phyloP scores from a whole-genome alignment of 2,797 vertebrate species.

The Falco cherrug region DNA sequence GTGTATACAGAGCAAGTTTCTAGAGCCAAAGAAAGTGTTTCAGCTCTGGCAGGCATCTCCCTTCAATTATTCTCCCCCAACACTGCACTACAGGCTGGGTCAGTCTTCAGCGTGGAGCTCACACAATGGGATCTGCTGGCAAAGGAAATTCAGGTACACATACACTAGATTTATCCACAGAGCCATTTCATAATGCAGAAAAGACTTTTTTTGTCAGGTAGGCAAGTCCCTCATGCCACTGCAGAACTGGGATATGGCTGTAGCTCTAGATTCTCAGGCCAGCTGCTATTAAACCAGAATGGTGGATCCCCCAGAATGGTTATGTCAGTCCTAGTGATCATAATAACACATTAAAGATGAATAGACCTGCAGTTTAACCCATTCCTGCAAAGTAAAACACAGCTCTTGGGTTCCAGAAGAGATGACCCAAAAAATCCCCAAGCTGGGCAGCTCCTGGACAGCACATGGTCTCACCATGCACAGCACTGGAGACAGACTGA shows the following conservation, averaged over 20 bases:
- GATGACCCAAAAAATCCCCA: fast-evolving
- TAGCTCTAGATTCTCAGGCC: background rate
- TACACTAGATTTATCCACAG: background rate
- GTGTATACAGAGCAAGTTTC: background rate
- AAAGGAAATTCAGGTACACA: background rate
- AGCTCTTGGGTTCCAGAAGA: background rate
- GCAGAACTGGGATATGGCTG: background rate
- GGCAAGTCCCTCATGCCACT: background rate
- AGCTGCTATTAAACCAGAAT: background rate
- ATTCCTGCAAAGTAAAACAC: background rate
- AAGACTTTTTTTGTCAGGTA: fast-evolving
- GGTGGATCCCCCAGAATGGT: background rate
- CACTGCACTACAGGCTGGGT: background rate
- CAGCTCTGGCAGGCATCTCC: background rate
- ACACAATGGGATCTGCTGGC: background rate
- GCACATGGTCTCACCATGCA: fast-evolving
- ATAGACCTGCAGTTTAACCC: background rate
- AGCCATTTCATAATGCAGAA: background rate
- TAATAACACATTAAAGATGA: fast-evolving
- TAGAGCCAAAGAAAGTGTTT: background rate
- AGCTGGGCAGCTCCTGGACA: background rate
- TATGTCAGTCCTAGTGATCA: fast-evolving
- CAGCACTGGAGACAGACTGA: fast-evolving
- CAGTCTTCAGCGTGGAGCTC: fast-evolving
- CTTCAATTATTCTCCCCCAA: background rate